phyloP scores from a whole-genome alignment of 2,888 invertebrate species.

The Parasteatoda lunata region DNA sequence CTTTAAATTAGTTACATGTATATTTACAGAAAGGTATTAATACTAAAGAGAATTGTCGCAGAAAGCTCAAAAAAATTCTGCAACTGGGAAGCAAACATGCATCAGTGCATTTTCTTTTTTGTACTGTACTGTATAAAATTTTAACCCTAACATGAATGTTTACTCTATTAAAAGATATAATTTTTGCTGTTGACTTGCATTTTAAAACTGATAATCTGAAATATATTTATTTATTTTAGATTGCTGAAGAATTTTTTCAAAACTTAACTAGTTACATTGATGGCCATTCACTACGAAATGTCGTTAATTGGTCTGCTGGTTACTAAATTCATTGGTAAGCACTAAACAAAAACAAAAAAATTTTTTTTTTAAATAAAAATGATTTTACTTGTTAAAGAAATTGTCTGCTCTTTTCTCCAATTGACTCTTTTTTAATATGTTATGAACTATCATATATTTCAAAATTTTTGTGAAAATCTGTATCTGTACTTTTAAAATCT shows the following conservation, averaged over 20 bases:
- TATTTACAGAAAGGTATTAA: too few species aligned
- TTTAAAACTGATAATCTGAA: background rate
- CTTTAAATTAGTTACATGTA: too few species aligned
- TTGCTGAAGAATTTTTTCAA: slow-evolving; percentile 30
- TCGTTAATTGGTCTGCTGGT: slow-evolving; percentile 39
- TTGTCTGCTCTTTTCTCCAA: too few species aligned
- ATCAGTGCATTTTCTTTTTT: too few species aligned
- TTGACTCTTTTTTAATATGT: too few species aligned
- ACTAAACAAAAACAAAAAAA: too few species aligned
- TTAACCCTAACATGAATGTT: background rate
- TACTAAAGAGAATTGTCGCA: too few species aligned
- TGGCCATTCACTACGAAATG: slow-evolving; percentile 24
- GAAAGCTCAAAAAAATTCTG: background rate
- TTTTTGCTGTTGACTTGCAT: slow-evolving; percentile 1
- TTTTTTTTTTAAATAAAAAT: too few species aligned
- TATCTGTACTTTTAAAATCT: too few species aligned
- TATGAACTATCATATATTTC: too few species aligned
- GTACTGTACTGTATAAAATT: background rate
- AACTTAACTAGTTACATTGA: slow-evolving; percentile 9
- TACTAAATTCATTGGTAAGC: slow-evolving; percentile 12
- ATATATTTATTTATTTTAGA: slow-evolving; percentile 17
- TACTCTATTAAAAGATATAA: background rate
- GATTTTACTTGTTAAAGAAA: too few species aligned
- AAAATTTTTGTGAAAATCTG: too few species aligned
- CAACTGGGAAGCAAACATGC: background rate